Base-by-base conservation (phyloP, 2,888 invertebrate species). In the Leptinotarsa peninsularis region DNA sequence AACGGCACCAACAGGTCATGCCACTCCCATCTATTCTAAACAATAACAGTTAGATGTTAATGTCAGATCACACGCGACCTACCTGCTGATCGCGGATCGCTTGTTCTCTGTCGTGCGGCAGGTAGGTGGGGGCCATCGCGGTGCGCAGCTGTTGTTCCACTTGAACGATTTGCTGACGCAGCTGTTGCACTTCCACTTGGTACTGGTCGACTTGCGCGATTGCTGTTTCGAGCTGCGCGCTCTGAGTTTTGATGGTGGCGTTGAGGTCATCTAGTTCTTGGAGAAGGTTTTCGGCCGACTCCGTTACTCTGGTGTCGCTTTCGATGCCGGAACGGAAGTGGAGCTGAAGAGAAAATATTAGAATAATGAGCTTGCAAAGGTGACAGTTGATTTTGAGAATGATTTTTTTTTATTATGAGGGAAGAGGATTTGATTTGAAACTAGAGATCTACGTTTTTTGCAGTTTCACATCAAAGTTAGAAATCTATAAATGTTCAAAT, bases 291-390 rank as follows among this genome's bases (percentile, higher is more conserved):
- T 92, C 91, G 72, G 94, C 95, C 74, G 93, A 91, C 80, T 93
- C 91, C 84, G 93, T 92, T 70, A 96, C 93, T 81, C 93, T 93
- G 79, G 92, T 90, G 89, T 95, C 93, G 85, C 95, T 94, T 72
- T 94, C 94, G 88, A 96, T 93, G 76, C 95, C 96, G 76, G 94
- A 93, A 76, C 94, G 93, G 91, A 97, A 96, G 89, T 97, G 97
- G 74, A 97, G 94, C 94, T 95, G 66, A 2, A 0, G 10, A 43
- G 43, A 43, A 43, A 5, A 5, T 43, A 10, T 43, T 10, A 43
- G 17, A 49, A 43, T 15, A 15, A 70, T 56, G 18, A 67, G 43
- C 5, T 23, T 1, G 43, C 10, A 13, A 43, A 43, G 43, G 43
- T 43, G 43, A 43, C 2, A 0, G 3, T 43, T 43, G 43, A 43